These are phyloP conservation scores for Heliconius aoede DNA, from an alignment of 2,888 invertebrate genomes.

Conservation along the genomic window DNA sequence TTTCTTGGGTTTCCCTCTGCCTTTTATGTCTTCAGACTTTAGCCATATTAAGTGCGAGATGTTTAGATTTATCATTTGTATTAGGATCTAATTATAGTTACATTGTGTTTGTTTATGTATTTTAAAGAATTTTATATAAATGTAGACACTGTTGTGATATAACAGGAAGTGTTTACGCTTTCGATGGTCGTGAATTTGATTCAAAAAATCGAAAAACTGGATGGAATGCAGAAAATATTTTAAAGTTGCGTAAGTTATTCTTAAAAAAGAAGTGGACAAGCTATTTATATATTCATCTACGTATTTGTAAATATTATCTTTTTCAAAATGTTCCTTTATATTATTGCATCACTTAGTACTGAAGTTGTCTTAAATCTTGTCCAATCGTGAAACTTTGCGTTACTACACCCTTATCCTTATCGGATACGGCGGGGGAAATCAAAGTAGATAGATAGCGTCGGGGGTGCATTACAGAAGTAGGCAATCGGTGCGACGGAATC, in stretches of 20 bases:
- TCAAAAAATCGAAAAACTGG: too few species aligned
- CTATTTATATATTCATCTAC: too few species aligned
- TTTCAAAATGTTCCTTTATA: background rate
- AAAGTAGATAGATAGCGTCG: conserved; percentile 14
- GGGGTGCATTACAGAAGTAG: conserved; percentile 33
- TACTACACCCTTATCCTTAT: background rate
- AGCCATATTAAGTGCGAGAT: background rate
- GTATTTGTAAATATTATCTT: too few species aligned
- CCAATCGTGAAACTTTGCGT: background rate
- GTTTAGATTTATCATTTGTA: conserved; percentile 9
- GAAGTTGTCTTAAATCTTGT: conserved; percentile 1
- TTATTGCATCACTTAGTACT: background rate
- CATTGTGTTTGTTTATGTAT: too few species aligned
- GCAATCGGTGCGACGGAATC: conserved; percentile 38
- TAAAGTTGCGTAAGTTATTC: too few species aligned
- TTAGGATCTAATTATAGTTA: background rate
- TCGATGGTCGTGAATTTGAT: too few species aligned
- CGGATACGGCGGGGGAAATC: background rate
- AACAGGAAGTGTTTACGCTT: too few species aligned
- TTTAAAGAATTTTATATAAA: too few species aligned
- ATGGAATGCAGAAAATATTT: too few species aligned
- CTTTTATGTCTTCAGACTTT: background rate
- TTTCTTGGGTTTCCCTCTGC: conserved; percentile 21
- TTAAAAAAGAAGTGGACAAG: too few species aligned
- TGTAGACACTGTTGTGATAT: too few species aligned